These are phyloP conservation scores for Metallyticus violacea DNA, from an alignment of 2,888 invertebrate species.

Conservation along the genomic window DNA sequence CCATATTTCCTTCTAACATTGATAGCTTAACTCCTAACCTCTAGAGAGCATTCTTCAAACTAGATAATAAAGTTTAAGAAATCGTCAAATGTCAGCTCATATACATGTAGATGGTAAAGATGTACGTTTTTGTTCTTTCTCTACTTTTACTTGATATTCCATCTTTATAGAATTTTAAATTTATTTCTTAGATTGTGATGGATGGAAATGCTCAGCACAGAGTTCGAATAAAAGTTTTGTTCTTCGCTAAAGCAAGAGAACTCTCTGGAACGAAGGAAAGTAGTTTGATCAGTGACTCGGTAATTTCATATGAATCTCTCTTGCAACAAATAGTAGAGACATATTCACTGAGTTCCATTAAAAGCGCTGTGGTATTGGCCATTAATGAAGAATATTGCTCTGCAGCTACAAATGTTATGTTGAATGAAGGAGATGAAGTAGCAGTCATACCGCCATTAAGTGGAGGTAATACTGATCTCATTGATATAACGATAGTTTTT, in stretches of 20 bases:
- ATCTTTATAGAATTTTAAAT: background rate
- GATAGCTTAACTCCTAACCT: too few relatives aligned
- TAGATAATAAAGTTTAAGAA: too few relatives aligned
- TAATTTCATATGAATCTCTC: constrained; percentile 57
- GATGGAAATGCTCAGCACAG: background rate
- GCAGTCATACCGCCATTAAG: constrained; percentile 94
- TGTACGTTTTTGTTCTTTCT: too few relatives aligned
- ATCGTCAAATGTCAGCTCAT: too few relatives aligned
- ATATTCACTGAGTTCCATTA: constrained; percentile 66
- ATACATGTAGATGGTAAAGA: too few relatives aligned
- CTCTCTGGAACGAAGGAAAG: constrained; percentile 64
- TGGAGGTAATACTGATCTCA: constrained; percentile 74
- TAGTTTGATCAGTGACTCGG: constrained; percentile 51
- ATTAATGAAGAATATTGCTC: constrained; percentile 78
- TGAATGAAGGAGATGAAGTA: constrained; percentile 73
- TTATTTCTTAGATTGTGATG: background rate
- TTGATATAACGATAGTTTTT: too few relatives aligned
- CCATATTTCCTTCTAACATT: too few relatives aligned
- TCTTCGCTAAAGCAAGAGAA: constrained; percentile 90
- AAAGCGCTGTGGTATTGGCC: constrained; percentile 71
- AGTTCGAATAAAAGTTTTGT: constrained; percentile 63
- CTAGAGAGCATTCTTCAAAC: too few relatives aligned
- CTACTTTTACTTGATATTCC: too few relatives aligned
- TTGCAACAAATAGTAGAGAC: constrained; percentile 57
- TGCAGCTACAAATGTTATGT: constrained; percentile 52